Evolutionary conservation across 2,797 vertebrate genomes (phyloP).

Genomic region (Poecilia velifera): DNA sequence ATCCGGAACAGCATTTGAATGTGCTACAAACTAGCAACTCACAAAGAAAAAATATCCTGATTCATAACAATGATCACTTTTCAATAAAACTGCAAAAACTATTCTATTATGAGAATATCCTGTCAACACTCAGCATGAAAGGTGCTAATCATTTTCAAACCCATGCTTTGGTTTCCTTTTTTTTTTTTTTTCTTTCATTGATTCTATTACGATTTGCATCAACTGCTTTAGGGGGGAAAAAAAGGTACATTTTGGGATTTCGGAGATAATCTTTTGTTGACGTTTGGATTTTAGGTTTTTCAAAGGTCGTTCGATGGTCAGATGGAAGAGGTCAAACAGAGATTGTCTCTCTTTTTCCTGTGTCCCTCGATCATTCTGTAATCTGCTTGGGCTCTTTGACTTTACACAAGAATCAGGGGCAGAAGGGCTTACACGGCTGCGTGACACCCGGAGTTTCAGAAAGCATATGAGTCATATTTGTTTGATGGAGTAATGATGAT

Average conservation of each 20-base stretch:
- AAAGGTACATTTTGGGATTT: constrained; percentile 34
- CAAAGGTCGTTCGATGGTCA: constrained; percentile 48
- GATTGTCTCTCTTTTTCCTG: constrained; percentile 23
- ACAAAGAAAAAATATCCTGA: constrained; percentile 1
- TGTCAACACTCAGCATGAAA: background rate
- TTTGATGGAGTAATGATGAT: background rate
- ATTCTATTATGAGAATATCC: background rate
- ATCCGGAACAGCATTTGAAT: constrained; percentile 14
- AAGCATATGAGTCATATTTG: background rate
- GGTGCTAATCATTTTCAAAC: background rate
- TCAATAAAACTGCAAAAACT: background rate
- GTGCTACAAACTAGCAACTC: background rate
- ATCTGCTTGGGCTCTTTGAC: constrained; percentile 28
- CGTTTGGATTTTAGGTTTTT: constrained; percentile 53
- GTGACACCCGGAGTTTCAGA: constrained; percentile 11
- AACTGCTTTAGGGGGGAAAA: constrained; percentile 12
- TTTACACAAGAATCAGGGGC: constrained; percentile 1
- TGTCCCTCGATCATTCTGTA: constrained; percentile 26
- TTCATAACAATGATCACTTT: background rate
- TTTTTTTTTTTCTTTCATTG: background rate
- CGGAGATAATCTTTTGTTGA: constrained; percentile 63
- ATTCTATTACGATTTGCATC: constrained; percentile 17
- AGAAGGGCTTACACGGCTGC: constrained; percentile 16
- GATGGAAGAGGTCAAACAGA: constrained; percentile 32
- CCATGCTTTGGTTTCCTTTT: constrained; percentile 18